phyloP scores from a whole-genome alignment of 2,888 invertebrate genomes.

The Aquatica leii region DNA sequence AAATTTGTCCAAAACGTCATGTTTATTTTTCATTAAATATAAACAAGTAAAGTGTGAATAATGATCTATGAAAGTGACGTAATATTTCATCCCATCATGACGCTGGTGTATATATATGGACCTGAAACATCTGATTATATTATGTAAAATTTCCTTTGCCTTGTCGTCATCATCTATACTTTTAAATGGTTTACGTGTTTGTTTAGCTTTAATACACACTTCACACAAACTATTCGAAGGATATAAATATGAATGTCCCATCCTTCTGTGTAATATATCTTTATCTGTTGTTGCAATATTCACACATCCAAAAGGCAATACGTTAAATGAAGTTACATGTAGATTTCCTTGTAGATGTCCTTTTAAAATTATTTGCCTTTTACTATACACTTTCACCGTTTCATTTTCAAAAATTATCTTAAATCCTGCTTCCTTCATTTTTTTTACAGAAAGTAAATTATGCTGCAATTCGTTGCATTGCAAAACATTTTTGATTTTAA shows the following conservation, averaged over 20 bases:
- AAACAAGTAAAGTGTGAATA: not conserved
- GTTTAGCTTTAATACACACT: not conserved
- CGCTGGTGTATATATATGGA: conserved; percentile 18
- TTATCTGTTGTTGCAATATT: not conserved
- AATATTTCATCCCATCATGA: conserved; percentile 14
- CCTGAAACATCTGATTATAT: conserved; percentile 28
- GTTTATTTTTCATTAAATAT: conserved; percentile 6
- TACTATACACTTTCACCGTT: not conserved
- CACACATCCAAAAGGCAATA: no score
- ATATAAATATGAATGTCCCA: not conserved
- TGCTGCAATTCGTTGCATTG: not conserved
- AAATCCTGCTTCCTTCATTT: not conserved
- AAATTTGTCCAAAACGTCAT: not conserved
- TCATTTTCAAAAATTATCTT: not conserved
- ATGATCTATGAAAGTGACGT: conserved; percentile 8
- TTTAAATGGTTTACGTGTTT: no score
- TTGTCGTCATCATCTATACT: conserved; percentile 13
- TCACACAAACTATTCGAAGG: not conserved
- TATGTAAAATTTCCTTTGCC: conserved; percentile 27
- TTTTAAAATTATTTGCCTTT: no score
- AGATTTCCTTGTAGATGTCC: not conserved
- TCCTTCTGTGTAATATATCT: not conserved
- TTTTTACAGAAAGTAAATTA: conserved; percentile 3
- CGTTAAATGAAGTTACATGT: not conserved
- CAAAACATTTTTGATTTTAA: no score